Conservation (phyloP, 2,113 vertebrate genomes). For the Rousettus leschenaultii region DNA sequence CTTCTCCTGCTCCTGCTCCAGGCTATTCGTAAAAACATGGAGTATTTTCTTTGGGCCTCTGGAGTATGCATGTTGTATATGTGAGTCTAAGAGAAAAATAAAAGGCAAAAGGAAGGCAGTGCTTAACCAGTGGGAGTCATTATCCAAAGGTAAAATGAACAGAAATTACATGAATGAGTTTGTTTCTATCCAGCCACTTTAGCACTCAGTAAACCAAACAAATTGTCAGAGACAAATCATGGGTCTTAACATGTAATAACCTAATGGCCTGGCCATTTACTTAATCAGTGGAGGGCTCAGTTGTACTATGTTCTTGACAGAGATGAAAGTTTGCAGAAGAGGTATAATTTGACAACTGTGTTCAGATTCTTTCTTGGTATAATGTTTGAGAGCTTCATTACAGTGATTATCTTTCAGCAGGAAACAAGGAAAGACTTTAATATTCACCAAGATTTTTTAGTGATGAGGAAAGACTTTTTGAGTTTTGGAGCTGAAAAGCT, state of each 20-base stretch:
- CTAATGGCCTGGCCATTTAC: constrained; percentile 21
- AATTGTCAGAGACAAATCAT: constrained; percentile 12
- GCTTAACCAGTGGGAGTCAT: neutral
- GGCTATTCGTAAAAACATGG: neutral
- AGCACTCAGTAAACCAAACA: constrained; percentile 54
- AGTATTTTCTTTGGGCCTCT: constrained; percentile 22
- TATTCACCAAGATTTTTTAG: neutral
- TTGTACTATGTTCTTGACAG: neutral
- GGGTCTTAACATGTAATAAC: constrained; percentile 49
- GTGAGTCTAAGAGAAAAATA: constrained; percentile 18
- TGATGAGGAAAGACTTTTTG: neutral
- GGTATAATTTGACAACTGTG: neutral
- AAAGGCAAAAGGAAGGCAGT: neutral
- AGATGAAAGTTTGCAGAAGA: neutral
- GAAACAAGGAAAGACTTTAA: neutral
- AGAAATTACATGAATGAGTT: constrained; percentile 40
- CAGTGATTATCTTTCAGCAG: neutral
- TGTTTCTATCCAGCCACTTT: constrained; percentile 70
- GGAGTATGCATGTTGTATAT: neutral
- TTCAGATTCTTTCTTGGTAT: neutral
- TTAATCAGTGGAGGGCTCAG: neutral
- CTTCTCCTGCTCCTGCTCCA: neutral
- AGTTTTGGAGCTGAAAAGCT: neutral
- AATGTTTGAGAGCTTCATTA: constrained; percentile 51
- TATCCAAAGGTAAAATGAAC: constrained; percentile 56